A percentile compares a stretch with the other conserved stretches of the same genome.
These are phyloP conservation scores for Lepidothrix coronata DNA, from an alignment of 2,113 vertebrate species.

Conservation along the genomic window DNA sequence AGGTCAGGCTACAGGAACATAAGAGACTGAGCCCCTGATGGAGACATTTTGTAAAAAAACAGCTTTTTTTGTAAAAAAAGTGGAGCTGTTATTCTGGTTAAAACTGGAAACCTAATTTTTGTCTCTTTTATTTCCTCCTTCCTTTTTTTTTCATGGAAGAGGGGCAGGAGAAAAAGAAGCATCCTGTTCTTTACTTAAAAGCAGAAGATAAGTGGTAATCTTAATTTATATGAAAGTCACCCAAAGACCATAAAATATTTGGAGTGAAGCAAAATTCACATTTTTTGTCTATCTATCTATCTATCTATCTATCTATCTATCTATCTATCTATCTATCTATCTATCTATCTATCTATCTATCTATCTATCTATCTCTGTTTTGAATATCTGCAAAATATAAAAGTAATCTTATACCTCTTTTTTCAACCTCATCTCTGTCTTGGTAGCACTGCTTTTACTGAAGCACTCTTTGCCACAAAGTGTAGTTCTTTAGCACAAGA, in stretches of 20 bases:
- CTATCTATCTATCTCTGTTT: not conserved
- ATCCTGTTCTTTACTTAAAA: not conserved
- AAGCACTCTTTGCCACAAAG: not conserved
- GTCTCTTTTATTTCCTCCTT: not conserved
- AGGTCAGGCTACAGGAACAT: not conserved
- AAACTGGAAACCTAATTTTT: not conserved
- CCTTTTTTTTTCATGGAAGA: not conserved
- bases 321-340: not conserved
- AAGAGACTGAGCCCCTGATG: not conserved
- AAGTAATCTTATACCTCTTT: not conserved
- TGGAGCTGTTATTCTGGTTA: not conserved
- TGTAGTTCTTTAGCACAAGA: accelerated
- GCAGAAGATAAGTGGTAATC: not conserved
- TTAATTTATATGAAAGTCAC: not conserved
- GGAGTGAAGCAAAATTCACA: not conserved
- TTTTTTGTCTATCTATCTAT: not conserved
- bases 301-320: not conserved
- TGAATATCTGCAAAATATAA: not conserved
- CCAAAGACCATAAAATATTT: not conserved
- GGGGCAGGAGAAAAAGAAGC: not conserved
- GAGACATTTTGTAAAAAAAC: not conserved
- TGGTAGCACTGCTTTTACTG: not conserved
- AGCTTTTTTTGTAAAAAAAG: not conserved
- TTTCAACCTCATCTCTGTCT: not conserved
- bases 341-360: no score